These are phyloP conservation scores for Carassius auratus DNA, from an alignment of 2,113 vertebrate species.

Conservation along the genomic window DNA sequence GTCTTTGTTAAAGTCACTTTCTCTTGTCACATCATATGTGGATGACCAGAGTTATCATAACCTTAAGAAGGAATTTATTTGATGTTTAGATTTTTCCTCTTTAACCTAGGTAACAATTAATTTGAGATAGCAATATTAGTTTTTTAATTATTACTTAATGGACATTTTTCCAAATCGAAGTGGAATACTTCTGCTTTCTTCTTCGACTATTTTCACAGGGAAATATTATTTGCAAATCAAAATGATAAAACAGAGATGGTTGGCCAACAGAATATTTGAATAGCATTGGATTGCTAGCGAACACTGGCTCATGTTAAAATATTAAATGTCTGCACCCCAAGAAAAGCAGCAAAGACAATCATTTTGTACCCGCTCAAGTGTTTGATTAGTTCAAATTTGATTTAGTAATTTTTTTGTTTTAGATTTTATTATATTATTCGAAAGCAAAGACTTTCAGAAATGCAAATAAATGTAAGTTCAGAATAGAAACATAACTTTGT, in stretches of 20 bases:
- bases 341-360: no score
- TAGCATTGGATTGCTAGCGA: no score
- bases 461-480: no score
- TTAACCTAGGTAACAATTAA: not conserved
- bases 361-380: no score
- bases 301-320: no score
- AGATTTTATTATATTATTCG: no score
- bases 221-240: constrained; percentile 39
- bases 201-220: constrained; percentile 43
- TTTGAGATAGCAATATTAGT: not conserved
- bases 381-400: no score
- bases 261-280: no score
- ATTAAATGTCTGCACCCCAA: no score
- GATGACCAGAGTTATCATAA: not conserved
- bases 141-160: not conserved
- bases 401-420: no score
- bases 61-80: not conserved
- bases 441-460: no score
- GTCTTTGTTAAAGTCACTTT: not conserved
- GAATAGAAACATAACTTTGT: no score
- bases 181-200: not conserved
- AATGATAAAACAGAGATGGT: constrained; percentile 9
- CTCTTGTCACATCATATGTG: not conserved
- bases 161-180: not conserved
- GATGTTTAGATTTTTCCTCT: constrained; percentile 22